These are phyloP conservation scores for Pristis pectinata DNA, from an alignment of 2,797 vertebrate species.

Conservation along the genomic window DNA sequence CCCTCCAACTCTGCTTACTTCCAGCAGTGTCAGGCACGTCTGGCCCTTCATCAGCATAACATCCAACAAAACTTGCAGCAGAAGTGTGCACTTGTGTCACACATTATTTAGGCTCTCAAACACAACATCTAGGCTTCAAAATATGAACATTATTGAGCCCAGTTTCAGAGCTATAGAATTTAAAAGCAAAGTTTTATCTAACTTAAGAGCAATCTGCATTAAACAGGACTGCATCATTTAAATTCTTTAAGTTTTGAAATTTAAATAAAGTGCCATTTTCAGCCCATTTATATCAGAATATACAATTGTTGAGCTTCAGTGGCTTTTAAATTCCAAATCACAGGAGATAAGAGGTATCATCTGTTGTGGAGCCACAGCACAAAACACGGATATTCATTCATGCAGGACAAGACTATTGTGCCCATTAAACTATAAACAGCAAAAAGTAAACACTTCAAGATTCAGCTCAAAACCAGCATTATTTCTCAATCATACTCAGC, in stretches of 20 bases:
- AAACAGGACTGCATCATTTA: constrained; percentile 29
- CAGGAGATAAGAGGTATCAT: constrained; percentile 73
- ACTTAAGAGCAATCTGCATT: constrained; percentile 6
- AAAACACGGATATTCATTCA: constrained; percentile 36
- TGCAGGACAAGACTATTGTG: constrained; percentile 37
- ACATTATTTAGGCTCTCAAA: too few species aligned
- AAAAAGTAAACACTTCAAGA: constrained; percentile 38
- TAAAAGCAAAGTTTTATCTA: constrained; percentile 24
- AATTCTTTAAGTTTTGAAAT: constrained; percentile 62
- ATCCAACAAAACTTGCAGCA: too few species aligned
- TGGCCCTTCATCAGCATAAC: too few species aligned
- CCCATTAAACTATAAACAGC: constrained; percentile 37
- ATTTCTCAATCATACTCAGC: constrained; percentile 32
- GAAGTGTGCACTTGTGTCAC: too few species aligned
- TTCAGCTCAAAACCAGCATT: constrained; percentile 33
- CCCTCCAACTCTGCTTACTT: too few species aligned
- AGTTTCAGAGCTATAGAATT: not conserved
- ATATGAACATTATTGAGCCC: too few species aligned
- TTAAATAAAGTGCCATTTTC: constrained; percentile 78
- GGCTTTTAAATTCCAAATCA: constrained; percentile 69
- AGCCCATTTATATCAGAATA: constrained; percentile 77
- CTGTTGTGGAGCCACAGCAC: constrained; percentile 54
- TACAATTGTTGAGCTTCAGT: constrained; percentile 72
- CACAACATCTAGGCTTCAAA: too few species aligned
- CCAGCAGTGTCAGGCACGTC: too few species aligned